These are phyloP conservation scores for Drosophila quadrilineata DNA, from an alignment of 1,140 invertebrate species.

Conservation along the genomic window DNA sequence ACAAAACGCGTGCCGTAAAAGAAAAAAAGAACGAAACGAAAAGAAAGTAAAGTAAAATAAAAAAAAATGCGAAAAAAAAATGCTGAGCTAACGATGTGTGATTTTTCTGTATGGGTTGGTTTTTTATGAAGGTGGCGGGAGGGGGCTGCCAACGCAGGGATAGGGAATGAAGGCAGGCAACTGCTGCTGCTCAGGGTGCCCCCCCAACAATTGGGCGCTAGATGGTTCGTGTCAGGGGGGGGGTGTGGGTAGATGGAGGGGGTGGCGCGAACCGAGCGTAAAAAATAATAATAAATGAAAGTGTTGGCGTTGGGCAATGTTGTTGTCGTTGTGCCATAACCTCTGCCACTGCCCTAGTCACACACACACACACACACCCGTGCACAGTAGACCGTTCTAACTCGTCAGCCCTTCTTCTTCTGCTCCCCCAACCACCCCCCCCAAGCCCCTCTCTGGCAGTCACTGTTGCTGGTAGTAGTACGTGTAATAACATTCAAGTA, in stretches of 20 bases:
- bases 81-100: conserved; percentile 78
- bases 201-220: conserved; percentile 41
- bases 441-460: neutral
- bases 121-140: no score
- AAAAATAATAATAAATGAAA: conserved; percentile 80
- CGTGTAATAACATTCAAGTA: conserved; percentile 78
- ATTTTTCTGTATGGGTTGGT: conserved; percentile 75
- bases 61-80: conserved; percentile 26
- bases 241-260: no score
- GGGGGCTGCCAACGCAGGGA: conserved; percentile 15
- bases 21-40: neutral
- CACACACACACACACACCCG: neutral
- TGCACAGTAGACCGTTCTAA: no score
- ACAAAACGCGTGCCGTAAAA: conserved; percentile 33
- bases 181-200: conserved; percentile 6
- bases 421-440: neutral
- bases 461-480: conserved; percentile 40
- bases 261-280: conserved; percentile 54
- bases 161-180: neutral
- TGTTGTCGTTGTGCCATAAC: conserved; percentile 5
- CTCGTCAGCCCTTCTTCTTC: neutral
- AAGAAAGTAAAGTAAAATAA: neutral
- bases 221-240: no score
- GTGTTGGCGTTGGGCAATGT: conserved; percentile 62
- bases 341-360: conserved; percentile 1